These are phyloP conservation scores for Eufriesea mexicana DNA, from an alignment of 1,140 invertebrate species.

Conservation along the genomic window DNA sequence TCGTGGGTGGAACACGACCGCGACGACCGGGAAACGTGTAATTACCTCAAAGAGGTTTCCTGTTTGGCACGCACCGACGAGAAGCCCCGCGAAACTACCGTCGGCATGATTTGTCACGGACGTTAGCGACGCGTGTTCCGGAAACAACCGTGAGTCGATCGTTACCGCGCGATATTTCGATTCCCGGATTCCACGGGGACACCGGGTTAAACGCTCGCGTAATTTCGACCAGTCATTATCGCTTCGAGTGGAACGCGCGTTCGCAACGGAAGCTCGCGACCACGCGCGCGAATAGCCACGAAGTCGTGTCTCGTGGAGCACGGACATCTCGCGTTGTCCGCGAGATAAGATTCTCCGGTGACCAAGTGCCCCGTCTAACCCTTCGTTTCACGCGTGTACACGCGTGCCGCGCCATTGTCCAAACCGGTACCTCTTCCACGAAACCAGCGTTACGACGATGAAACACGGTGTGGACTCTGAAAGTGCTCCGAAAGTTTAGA, in stretches of 20 bases:
- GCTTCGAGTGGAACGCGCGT: not conserved
- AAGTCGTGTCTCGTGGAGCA: not conserved
- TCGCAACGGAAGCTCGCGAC: not conserved
- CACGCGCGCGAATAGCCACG: slow-evolving; percentile 25
- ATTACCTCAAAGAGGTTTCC: slow-evolving; percentile 24
- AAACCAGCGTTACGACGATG: too few relatives aligned
- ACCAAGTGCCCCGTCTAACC: slow-evolving; percentile 7
- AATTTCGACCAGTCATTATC: slow-evolving; percentile 10
- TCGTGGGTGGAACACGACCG: not conserved
- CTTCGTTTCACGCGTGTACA: not conserved
- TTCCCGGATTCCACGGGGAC: not conserved
- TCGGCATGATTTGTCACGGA: not conserved
- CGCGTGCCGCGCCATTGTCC: not conserved
- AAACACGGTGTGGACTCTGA: too few relatives aligned
- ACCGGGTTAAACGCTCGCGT: not conserved
- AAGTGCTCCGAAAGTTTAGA: not conserved
- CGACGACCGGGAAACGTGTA: slow-evolving; percentile 32
- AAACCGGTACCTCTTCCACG: not conserved
- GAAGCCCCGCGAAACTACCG: not conserved
- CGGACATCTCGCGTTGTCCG: not conserved
- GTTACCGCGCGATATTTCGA: not conserved
- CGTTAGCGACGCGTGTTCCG: slow-evolving; percentile 1
- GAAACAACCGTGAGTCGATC: not conserved
- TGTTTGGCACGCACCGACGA: not conserved
- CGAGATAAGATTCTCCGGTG: slow-evolving; percentile 17